Conservation (phyloP, 2,113 vertebrate genomes). For the Buteo buteo region DNA sequence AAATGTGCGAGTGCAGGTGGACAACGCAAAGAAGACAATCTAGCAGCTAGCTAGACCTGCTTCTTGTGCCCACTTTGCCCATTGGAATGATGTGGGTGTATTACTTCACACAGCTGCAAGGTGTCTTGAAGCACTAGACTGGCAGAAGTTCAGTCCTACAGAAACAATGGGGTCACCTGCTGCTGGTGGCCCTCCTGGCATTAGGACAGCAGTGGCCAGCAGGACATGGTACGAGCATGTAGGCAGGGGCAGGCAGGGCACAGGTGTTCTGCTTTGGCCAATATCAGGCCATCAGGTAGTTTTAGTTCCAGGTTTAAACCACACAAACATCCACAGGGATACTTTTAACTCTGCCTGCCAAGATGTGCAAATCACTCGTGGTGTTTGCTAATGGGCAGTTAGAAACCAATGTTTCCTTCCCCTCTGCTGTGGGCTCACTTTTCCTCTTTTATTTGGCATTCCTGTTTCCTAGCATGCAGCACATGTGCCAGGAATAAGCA, state of each 20-base stretch:
- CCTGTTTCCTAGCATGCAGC: neutral
- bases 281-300: neutral
- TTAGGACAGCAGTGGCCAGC: neutral
- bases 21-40: neutral
- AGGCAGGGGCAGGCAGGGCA: neutral
- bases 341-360: neutral
- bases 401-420: neutral
- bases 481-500: neutral
- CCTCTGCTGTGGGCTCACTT: neutral
- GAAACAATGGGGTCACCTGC: neutral
- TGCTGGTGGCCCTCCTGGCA: neutral
- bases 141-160: neutral
- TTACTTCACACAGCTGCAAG: neutral
- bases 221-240: neutral
- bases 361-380: neutral
- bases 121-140: neutral
- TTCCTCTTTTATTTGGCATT: neutral
- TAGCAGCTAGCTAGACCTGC: neutral
- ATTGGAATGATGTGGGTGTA: neutral
- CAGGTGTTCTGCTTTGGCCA: neutral
- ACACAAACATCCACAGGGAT: neutral
- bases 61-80: neutral
- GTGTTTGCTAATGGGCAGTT: neutral
- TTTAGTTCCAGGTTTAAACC: neutral
- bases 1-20: fast-evolving